Evolutionary conservation across 2,113 vertebrate genomes (phyloP), one percentile per base, ranked within the genome.

Genomic region (Orthonyx spaldingii): DNA sequence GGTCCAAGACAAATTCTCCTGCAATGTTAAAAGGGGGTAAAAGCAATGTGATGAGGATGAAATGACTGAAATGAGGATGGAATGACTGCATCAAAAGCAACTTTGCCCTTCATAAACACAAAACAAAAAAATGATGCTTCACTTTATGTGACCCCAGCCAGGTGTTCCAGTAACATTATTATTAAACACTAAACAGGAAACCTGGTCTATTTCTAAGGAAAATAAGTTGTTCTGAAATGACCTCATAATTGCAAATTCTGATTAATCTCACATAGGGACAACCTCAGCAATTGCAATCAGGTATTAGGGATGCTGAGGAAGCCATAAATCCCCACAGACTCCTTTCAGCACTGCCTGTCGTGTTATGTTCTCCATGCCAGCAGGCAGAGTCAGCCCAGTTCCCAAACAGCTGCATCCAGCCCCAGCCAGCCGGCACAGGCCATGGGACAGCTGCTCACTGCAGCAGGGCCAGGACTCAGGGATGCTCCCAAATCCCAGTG

Each of bases 331-430:
- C 91, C 59, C 5, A 1, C 1, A 24, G 53, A 28, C 3, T 22
- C 44, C 57, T 55, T 69, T 26, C 2, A 65, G 72, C 32, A 18
- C 28, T 75, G 56, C 56, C 46, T 7, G 3, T 24, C 19, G 22
- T 1, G 0, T 6, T 13, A 0, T 4, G 27, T 33, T 35, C 50
- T 32, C 16, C 7, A 0, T 4, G 41, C 4, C 41, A 11, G 2
- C 37, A 44, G 33, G n/a, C 16, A 37, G 35, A 60, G 42, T 1
- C 47, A 84, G 61, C 12, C 8, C 41, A 6, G 47, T 1, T n/a
- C 87, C 39, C 3, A 4, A 5, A 1, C 24, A 79, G 28, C 68
- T 28, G n/a, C 63, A 21, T 6, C 22, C 77, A 75, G 66, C 44
- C 49, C 14, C 1, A 1, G 63, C 22, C 41, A 5, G 13, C 4